Evolutionary conservation across 64 coral and sea anemone species (phyloP).

Genomic region (Stylophora pistillata): DNA sequence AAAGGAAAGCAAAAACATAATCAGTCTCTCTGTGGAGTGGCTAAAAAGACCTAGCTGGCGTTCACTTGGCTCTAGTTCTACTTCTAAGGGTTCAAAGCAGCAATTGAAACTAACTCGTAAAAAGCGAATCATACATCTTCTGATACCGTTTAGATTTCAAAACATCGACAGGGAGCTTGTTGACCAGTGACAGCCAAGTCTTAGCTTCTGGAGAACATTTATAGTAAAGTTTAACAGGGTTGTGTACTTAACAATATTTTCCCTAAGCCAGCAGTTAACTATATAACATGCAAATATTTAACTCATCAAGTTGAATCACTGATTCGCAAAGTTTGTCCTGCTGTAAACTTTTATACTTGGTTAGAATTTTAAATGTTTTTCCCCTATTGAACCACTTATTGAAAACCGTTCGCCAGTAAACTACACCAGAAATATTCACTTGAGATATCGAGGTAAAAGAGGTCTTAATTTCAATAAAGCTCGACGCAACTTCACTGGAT

Average conservation of each 20-base stretch:
- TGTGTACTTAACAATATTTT: conserved; percentile 51
- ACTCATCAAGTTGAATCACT: conserved; percentile 80
- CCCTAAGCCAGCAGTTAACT: conserved; percentile 62
- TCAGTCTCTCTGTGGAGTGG: not conserved
- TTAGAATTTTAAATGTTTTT: conserved; percentile 11
- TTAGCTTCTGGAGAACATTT: not conserved
- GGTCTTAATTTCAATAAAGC: not conserved
- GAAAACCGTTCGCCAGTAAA: not conserved
- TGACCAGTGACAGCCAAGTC: not conserved
- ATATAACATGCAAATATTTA: conserved; percentile 96
- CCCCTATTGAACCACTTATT: conserved; percentile 2
- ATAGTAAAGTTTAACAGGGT: conserved; percentile 21
- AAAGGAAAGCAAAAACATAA: not conserved
- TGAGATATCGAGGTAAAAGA: not conserved
- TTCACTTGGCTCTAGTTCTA: too few species aligned
- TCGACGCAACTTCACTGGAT: not conserved
- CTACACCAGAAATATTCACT: not conserved
- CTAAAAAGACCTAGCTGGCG: not conserved
- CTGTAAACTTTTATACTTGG: conserved; percentile 73
- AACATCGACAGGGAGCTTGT: not conserved
- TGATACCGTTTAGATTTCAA: not conserved
- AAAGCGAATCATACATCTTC: not conserved
- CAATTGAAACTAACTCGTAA: not conserved
- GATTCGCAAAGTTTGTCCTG: conserved; percentile 33
- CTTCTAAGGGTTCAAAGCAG: not conserved